phyloP scores from a whole-genome alignment of 2,888 invertebrate species.

The Dichetophora obliterata region DNA sequence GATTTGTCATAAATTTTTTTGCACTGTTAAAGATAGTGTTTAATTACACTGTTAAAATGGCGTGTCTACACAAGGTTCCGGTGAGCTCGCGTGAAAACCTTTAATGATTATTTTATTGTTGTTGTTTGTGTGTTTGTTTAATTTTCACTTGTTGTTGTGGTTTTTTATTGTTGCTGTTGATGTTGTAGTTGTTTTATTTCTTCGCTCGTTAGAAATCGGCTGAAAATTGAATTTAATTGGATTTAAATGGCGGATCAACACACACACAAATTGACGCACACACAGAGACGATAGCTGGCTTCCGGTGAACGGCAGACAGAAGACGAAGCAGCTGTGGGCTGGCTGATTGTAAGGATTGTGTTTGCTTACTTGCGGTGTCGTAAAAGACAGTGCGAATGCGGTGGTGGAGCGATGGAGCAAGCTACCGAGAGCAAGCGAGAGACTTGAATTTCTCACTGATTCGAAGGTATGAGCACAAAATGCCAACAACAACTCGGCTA shows the following conservation, averaged over 20 bases:
- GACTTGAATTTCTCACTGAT: background rate
- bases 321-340: conserved; percentile 6
- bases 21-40: background rate
- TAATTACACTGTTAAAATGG: conserved; percentile 10
- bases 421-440: background rate
- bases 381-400: background rate
- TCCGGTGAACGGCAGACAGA: conserved; percentile 14
- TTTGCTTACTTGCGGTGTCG: background rate
- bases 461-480: no score
- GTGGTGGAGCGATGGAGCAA: background rate
- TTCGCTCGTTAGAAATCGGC: conserved; percentile 1
- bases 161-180: background rate
- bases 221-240: conserved; percentile 39
- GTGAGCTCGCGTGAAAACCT: background rate
- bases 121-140: background rate
- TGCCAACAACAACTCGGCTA: no score
- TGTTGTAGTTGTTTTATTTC: background rate
- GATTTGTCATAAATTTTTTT: background rate
- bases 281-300: conserved; percentile 5
- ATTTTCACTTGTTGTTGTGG: conserved; percentile 5
- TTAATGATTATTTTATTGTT: conserved; percentile 1
- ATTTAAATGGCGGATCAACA: conserved; percentile 50
- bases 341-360: conserved; percentile 8
- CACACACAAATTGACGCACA: conserved; percentile 14
- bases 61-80: background rate